Base-by-base conservation (phyloP, 1,140 invertebrate species). In the Portunus trituberculatus region DNA sequence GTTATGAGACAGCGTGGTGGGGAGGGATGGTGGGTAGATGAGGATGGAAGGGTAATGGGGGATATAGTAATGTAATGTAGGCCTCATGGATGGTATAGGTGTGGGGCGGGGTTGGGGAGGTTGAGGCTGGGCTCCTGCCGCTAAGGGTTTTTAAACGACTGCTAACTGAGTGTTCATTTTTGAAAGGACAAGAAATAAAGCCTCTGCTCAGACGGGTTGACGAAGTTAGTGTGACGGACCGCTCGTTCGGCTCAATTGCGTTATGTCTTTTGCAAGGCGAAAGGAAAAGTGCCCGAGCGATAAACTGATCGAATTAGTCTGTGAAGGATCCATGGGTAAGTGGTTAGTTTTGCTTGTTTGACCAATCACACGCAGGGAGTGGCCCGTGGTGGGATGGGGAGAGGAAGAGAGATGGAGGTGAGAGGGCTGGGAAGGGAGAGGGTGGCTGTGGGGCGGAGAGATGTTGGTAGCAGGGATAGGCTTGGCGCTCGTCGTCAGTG, bases 261-360 rank as follows among this genome's bases (percentile, higher is more conserved):
- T 76, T n/a, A 76, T 76, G 20, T n/a, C n/a, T 25, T 76, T 76
- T 76, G 20, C 8, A n/a, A 76, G 20, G 67, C n/a, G 20, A n/a
- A 20, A n/a, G n/a, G 4, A 76, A 76, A 76, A 76, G 25, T 76
- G 67, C 67, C 12, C 67, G 20, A n/a, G 67, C n/a, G 67, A 76
- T 76, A n/a, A 76, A 76, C n/a, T 76, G n/a, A 76, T 76, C 67
- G 67, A 76, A 20, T 76, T 76, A 76, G 67, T n/a, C 67, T 76
- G 20, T n/a, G 67, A 25, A 76, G 67, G 67, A 76, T 76, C 67
- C 67, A n/a, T 1, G 52, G 16, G 6, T 76, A 76, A 25, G 67
- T 76, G 67, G 67, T n/a, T n/a, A 76, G 67, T 76, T 76, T 76
- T 76, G 67, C 25, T 76, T 76, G 67, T n/a, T 76, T 76, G 67